Evolutionary conservation across 2,113 vertebrate species (phyloP).

Genomic region (Peromyscus leucopus): DNA sequence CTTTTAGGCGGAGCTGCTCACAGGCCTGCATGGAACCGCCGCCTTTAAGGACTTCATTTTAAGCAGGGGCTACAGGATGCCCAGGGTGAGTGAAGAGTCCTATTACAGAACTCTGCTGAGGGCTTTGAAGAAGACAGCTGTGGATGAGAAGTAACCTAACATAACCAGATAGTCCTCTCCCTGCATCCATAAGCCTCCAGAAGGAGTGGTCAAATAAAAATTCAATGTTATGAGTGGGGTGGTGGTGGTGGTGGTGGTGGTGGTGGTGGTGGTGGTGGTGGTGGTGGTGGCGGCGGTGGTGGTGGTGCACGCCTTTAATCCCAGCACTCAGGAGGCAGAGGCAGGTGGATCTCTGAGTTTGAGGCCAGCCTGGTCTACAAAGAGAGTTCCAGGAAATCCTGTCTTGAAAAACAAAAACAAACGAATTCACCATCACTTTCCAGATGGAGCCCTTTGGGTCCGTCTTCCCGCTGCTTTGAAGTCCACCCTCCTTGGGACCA

Average conservation of each 20-base stretch:
- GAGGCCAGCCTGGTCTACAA: neutral
- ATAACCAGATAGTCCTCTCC: neutral
- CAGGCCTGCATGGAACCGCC: constrained; percentile 75
- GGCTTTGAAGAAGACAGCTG: neutral
- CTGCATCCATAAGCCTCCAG: too few relatives aligned
- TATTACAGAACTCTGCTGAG: neutral
- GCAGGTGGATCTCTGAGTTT: neutral
- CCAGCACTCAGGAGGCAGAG: neutral
- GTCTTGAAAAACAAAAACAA: neutral
- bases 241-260: neutral
- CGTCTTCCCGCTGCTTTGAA: neutral
- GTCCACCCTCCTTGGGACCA: neutral
- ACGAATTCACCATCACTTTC: neutral
- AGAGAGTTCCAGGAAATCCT: neutral
- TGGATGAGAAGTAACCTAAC: neutral
- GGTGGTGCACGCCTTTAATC: neutral
- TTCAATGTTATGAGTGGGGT: neutral
- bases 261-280: too few relatives aligned
- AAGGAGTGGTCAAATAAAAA: neutral
- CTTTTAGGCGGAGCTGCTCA: constrained; percentile 80
- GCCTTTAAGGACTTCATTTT: constrained; percentile 86
- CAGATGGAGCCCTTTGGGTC: neutral
- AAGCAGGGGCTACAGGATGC: constrained; percentile 80
- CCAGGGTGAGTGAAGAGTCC: constrained; percentile 64
- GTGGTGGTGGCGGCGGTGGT: too few relatives aligned